Conservation (phyloP, 1,140 invertebrate genomes). For the Musca domestica region DNA sequence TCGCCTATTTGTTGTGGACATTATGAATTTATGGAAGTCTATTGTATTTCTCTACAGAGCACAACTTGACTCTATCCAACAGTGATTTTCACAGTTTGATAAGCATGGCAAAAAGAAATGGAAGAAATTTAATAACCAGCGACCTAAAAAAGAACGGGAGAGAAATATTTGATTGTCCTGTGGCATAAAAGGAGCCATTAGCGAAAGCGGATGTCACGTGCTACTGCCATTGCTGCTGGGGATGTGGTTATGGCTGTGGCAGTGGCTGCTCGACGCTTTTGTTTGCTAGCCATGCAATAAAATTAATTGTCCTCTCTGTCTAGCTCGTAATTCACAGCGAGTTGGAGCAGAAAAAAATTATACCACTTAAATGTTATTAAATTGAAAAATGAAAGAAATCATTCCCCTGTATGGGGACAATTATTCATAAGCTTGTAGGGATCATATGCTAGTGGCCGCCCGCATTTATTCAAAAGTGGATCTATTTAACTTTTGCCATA, state of each 20-base stretch:
- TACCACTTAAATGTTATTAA: slow-evolving; percentile 22
- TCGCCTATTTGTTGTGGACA: too few species aligned
- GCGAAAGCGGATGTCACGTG: slow-evolving; percentile 14
- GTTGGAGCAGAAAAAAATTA: slow-evolving; percentile 1
- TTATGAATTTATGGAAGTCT: too few species aligned
- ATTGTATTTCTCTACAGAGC: too few species aligned
- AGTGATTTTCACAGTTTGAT: too few species aligned
- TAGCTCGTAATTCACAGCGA: slow-evolving; percentile 1
- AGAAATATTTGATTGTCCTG: neutral
- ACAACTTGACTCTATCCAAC: too few species aligned
- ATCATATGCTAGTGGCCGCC: too few species aligned
- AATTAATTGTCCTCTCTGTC: slow-evolving; percentile 9
- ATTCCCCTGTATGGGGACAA: neutral
- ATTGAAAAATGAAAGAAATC: slow-evolving; percentile 16
- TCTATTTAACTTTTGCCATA: too few species aligned
- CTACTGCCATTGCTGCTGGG: neutral
- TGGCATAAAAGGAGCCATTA: slow-evolving; percentile 16
- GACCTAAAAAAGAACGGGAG: neutral
- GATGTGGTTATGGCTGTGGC: too few species aligned
- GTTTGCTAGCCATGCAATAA: slow-evolving; percentile 5
- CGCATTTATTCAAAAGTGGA: too few species aligned
- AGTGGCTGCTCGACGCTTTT: slow-evolving; percentile 2
- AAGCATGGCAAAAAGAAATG: too few species aligned
- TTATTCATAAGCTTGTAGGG: slow-evolving; percentile 17
- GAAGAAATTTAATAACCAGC: neutral